Percentiles rank a stretch among this genome's conserved stretches.
Evolutionary conservation across 2,797 vertebrate species (phyloP).

Genomic region (Macrochelys suwanniensis): DNA sequence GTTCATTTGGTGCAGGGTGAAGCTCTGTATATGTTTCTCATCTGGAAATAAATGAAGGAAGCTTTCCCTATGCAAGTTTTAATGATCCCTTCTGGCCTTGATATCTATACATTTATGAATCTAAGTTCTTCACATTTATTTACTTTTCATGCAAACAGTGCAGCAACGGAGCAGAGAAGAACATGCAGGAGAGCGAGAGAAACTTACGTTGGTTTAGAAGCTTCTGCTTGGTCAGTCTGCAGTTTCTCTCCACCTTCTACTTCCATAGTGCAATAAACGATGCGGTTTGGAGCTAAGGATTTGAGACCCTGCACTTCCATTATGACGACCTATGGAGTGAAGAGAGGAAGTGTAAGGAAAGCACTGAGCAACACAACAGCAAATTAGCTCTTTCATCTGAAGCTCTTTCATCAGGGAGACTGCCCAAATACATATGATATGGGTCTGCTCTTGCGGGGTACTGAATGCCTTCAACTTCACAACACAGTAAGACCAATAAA

Average conservation of each 20-base stretch:
- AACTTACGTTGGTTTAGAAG: conserved; percentile 96
- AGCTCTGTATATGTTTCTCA: neutral
- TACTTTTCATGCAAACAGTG: rapidly evolving
- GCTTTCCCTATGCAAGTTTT: neutral
- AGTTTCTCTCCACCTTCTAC: conserved; percentile 98
- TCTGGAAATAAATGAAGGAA: neutral
- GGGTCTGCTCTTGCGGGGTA: neutral
- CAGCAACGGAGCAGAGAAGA: neutral
- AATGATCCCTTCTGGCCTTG: neutral
- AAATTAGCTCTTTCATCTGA: neutral
- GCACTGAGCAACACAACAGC: neutral
- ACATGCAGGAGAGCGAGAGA: neutral
- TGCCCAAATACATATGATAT: neutral
- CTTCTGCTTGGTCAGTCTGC: conserved; percentile 97
- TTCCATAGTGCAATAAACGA: conserved; percentile 99
- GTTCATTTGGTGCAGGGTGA: neutral
- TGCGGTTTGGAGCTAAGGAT: conserved; percentile 95
- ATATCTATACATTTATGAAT: neutral
- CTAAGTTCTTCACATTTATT: rapidly evolving
- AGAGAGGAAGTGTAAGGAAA: neutral
- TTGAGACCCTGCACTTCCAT: conserved; percentile 98
- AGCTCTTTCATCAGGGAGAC: neutral
- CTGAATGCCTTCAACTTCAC: neutral
- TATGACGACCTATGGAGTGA: conserved; percentile 91
- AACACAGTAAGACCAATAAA: neutral